Conservation (phyloP, 1,140 invertebrate species). For the Drosophila pachea region DNA sequence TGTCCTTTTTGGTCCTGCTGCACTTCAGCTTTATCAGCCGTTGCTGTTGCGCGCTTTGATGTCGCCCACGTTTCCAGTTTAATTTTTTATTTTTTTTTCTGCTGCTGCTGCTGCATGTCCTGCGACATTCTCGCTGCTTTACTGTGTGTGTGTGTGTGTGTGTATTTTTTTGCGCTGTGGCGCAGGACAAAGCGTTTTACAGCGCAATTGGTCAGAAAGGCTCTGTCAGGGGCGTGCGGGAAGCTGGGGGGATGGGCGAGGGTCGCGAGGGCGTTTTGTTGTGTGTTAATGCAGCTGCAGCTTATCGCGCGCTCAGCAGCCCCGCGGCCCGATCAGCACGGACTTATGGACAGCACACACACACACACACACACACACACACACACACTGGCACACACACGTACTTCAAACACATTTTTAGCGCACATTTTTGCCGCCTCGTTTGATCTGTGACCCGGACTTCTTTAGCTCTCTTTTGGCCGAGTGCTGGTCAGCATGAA, state of each 20-base stretch:
- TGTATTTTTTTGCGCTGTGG: constrained; percentile 3
- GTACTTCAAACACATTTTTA: constrained; percentile 73
- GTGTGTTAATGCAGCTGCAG: constrained; percentile 59
- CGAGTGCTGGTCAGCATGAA: constrained; percentile 19
- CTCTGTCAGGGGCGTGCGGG: not conserved
- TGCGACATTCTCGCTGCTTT: constrained; percentile 1
- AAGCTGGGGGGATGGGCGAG: not conserved
- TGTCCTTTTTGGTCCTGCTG: constrained; percentile 45
- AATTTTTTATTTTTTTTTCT: not conserved
- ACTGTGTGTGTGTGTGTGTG: too few relatives aligned
- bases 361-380: constrained; percentile 7
- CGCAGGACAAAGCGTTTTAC: constrained; percentile 20
- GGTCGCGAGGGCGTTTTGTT: not conserved
- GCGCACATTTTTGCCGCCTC: constrained; percentile 16
- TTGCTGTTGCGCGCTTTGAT: constrained; percentile 42
- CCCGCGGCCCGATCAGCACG: constrained; percentile 59
- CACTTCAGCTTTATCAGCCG: constrained; percentile 44
- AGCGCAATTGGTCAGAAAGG: constrained; percentile 35
- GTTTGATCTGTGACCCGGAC: constrained; percentile 31
- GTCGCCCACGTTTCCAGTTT: constrained; percentile 11
- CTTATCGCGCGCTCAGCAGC: constrained; percentile 53
- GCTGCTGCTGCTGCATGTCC: constrained; percentile 6
- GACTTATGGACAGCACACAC: constrained; percentile 36
- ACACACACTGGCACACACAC: constrained; percentile 8
- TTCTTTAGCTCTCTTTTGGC: not conserved